These are phyloP conservation scores for Polymixis flavicincta DNA, from an alignment of 2,888 invertebrate species.

Conservation along the genomic window DNA sequence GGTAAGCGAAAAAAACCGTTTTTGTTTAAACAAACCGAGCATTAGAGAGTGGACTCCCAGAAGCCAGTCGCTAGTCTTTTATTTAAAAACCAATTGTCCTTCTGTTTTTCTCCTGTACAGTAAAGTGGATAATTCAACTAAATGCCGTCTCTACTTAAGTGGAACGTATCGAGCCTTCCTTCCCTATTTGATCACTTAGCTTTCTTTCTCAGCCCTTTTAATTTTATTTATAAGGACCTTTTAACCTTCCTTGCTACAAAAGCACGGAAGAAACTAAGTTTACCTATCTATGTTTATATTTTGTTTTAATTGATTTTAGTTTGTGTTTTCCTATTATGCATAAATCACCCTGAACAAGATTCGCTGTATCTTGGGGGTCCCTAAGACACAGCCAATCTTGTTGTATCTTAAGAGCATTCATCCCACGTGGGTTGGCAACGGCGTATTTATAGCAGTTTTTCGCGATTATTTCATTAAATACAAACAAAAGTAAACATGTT, in stretches of 20 bases:
- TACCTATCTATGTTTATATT: background rate
- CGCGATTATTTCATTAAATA: too few species aligned
- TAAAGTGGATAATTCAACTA: conserved; percentile 47
- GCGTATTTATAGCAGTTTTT: too few species aligned
- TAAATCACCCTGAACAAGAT: too few species aligned
- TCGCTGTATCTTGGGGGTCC: too few species aligned
- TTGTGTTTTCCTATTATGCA: too few species aligned
- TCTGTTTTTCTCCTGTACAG: conserved; percentile 26
- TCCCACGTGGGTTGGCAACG: too few species aligned
- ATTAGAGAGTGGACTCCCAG: too few species aligned
- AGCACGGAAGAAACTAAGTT: background rate
- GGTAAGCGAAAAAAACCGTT: too few species aligned
- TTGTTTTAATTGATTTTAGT: background rate
- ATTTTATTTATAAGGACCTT: conserved; percentile 41
- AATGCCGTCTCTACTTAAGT: conserved; percentile 48
- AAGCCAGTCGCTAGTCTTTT: background rate
- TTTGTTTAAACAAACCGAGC: too few species aligned
- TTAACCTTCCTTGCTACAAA: background rate
- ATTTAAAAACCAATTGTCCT: background rate
- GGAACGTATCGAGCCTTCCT: conserved; percentile 51
- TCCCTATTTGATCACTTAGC: conserved; percentile 37
- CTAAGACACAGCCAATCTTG: too few species aligned
- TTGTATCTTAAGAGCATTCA: too few species aligned
- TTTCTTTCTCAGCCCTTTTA: conserved; percentile 21
- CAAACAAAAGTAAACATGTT: too few species aligned